Conservation (phyloP, 2,888 invertebrate species). For the Gastracanthus pulcherrimus region DNA sequence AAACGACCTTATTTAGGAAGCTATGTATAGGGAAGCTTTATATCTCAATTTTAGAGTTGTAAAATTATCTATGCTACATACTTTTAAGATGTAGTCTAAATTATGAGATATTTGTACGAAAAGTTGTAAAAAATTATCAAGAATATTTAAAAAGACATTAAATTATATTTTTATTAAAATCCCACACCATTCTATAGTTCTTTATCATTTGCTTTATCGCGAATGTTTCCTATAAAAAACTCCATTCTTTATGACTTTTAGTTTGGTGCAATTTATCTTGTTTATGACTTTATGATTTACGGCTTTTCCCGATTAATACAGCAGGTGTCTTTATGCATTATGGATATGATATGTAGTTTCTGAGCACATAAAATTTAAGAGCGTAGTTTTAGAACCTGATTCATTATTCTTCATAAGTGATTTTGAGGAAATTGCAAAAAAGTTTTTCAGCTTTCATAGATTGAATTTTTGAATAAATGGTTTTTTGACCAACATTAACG, state of each 20-base stretch:
- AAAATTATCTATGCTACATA: no score
- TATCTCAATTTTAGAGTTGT: no score
- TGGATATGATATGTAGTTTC: background rate
- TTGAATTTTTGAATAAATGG: background rate
- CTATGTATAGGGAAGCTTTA: no score
- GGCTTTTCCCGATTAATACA: background rate
- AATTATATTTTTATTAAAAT: background rate
- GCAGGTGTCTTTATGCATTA: background rate
- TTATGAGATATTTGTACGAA: no score
- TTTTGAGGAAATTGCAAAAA: background rate
- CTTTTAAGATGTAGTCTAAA: no score
- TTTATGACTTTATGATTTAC: slow-evolving; percentile 3
- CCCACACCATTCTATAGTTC: background rate
- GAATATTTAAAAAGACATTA: no score
- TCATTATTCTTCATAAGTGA: no score
- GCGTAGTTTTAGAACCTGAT: background rate
- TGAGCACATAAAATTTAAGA: background rate
- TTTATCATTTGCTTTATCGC: background rate
- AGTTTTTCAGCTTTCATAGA: background rate
- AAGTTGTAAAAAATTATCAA: no score
- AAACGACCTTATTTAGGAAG: no score
- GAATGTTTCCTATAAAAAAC: background rate
- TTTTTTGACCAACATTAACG: background rate
- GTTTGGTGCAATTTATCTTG: background rate
- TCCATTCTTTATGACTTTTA: background rate